phyloP scores from a whole-genome alignment of 2,888 invertebrate genomes.

The Coremacera marginata region DNA sequence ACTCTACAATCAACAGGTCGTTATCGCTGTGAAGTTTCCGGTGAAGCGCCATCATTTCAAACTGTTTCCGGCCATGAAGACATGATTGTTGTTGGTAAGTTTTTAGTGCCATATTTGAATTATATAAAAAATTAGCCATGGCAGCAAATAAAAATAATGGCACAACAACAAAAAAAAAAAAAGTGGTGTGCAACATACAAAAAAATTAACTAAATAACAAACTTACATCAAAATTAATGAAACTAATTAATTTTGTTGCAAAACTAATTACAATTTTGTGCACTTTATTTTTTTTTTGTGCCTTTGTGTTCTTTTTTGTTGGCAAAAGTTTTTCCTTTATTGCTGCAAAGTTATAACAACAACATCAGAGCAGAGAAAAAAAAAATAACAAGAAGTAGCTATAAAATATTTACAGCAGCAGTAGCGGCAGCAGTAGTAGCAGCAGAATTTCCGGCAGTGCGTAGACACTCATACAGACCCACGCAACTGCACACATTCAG shows the following conservation, averaged over 20 bases:
- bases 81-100: conserved; percentile 82
- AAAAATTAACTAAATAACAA: not conserved
- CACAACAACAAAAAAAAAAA: not conserved
- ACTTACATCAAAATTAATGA: conserved; percentile 29
- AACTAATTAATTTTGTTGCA: conserved; percentile 33
- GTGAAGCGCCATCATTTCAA: conserved; percentile 82
- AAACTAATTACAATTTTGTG: conserved; percentile 28
- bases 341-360: not conserved
- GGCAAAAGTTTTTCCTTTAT: not conserved
- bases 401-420: not conserved
- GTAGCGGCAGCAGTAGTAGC: not conserved
- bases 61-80: conserved; percentile 81
- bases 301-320: not conserved
- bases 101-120: not conserved
- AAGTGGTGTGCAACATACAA: not conserved
- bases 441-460: no score
- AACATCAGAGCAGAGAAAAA: not conserved
- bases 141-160: not conserved
- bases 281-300: conserved; percentile 14
- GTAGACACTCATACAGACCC: no score
- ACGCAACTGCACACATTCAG: not conserved
- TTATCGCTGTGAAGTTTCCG: conserved; percentile 84
- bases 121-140: not conserved
- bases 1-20: conserved; percentile 79
- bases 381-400: not conserved